A percentile compares a stretch with the other conserved stretches of the same genome.
Evolutionary conservation across 2,888 invertebrate species (phyloP).

Genomic region (Merodon equestris): DNA sequence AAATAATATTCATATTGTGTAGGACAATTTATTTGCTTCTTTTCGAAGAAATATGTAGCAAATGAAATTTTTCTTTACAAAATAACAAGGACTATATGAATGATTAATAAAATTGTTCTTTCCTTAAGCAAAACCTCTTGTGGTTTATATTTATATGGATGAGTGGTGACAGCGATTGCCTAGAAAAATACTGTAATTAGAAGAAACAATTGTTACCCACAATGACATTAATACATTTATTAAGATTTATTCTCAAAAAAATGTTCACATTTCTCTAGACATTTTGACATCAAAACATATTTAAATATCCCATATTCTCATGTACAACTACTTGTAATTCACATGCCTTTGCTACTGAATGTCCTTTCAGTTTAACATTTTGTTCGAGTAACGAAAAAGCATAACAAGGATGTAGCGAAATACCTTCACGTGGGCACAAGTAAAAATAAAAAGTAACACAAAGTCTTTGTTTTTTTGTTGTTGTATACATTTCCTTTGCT

Average conservation of each 20-base stretch:
- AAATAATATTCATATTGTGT: no score
- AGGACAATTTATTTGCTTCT: no score
- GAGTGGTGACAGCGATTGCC: no score
- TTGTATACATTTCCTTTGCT: constrained; percentile 17
- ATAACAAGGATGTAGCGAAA: constrained; percentile 1
- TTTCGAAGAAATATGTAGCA: no score
- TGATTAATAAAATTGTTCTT: no score
- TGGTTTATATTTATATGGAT: no score
- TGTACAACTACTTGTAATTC: not conserved
- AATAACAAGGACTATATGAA: no score
- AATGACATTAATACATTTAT: constrained; percentile 59
- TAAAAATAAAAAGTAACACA: constrained; percentile 57
- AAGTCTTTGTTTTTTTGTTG: constrained; percentile 24
- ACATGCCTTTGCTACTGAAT: no score
- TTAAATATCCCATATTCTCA: not conserved
- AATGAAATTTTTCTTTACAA: no score
- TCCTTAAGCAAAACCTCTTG: no score
- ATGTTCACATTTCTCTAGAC: constrained; percentile 20
- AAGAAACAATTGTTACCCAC: constrained; percentile 21
- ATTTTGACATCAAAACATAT: constrained; percentile 39
- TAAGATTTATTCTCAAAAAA: constrained; percentile 34
- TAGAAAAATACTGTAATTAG: not conserved
- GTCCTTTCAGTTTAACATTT: no score
- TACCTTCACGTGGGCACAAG: constrained; percentile 44
- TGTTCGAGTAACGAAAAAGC: constrained; percentile 50